Percentiles rank a stretch among this genome's conserved stretches.
phyloP scores from a whole-genome alignment of 2,113 vertebrate genomes.

The Empidonax traillii region DNA sequence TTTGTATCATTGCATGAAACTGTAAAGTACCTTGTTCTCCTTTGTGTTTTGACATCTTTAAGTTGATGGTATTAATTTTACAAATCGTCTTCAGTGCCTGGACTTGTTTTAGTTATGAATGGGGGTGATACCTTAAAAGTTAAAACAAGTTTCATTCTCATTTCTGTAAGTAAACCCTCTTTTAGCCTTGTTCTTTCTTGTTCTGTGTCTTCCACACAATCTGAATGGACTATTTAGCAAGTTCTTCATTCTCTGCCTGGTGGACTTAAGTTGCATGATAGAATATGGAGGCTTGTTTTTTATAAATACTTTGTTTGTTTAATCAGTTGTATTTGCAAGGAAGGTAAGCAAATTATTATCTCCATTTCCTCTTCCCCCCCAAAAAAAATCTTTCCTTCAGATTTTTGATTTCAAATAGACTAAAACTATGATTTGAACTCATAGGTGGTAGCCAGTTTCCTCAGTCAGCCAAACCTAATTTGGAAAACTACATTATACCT shows the following conservation, averaged over 20 bases:
- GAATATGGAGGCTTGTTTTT: neutral
- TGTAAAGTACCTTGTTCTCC: slow-evolving; percentile 1
- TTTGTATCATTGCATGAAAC: neutral
- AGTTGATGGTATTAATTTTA: slow-evolving; percentile 1
- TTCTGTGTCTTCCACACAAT: neutral
- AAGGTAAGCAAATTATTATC: neutral
- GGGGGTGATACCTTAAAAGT: neutral
- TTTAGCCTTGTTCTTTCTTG: neutral
- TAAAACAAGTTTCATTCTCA: neutral
- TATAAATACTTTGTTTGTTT: neutral
- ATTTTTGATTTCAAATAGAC: neutral
- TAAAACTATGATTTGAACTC: neutral
- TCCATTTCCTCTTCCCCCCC: neutral
- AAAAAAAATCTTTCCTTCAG: neutral
- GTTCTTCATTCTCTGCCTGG: neutral
- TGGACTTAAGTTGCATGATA: neutral
- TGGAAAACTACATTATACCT: neutral
- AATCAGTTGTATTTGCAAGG: neutral
- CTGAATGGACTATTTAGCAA: neutral
- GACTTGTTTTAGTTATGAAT: slow-evolving; percentile 3
- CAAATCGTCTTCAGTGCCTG: neutral
- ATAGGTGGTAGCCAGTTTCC: neutral
- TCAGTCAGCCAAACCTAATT: neutral
- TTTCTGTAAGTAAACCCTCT: neutral
- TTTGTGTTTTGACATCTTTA: neutral